These are phyloP conservation scores for Capromys pilorides DNA, from an alignment of 2,797 vertebrate species.

Conservation along the genomic window DNA sequence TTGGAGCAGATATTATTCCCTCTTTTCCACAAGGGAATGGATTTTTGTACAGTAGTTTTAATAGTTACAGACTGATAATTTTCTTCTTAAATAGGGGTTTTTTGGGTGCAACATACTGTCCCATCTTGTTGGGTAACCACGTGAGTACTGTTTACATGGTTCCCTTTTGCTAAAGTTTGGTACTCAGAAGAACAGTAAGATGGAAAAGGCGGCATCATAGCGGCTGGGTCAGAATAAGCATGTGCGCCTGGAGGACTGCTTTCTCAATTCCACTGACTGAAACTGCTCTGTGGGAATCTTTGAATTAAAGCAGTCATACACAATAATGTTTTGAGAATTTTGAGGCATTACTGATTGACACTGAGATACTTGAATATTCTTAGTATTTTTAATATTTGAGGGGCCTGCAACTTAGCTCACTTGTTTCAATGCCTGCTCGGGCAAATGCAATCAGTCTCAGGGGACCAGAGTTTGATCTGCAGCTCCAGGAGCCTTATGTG, in stretches of 20 bases:
- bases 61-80: conserved; percentile 84
- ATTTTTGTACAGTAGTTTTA: conserved; percentile 91
- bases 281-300: conserved; percentile 76
- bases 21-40: conserved; percentile 87
- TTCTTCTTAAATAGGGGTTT: conserved; percentile 79
- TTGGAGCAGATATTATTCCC: conserved; percentile 84
- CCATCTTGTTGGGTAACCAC: conserved; percentile 75
- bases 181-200: conserved; percentile 73
- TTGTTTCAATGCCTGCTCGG: no score
- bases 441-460: no score
- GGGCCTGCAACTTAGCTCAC: no score
- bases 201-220: conserved; percentile 78
- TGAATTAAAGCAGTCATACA: conserved; percentile 65
- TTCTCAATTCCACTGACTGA: conserved; percentile 76
- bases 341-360: conserved; percentile 69
- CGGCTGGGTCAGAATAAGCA: conserved; percentile 76
- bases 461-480: no score
- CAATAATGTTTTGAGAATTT: conserved; percentile 71
- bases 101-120: conserved; percentile 75
- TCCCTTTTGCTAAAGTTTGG: conserved; percentile 80
- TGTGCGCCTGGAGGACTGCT: conserved; percentile 70
- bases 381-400: conserved; percentile 68
- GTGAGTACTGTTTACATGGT: conserved; percentile 65
- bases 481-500: no score
- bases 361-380: conserved; percentile 65